A percentile compares a stretch with the other conserved stretches of the same genome.
These are phyloP conservation scores for Cinclus cinclus DNA, from an alignment of 2,113 vertebrate species.

Conservation along the genomic window DNA sequence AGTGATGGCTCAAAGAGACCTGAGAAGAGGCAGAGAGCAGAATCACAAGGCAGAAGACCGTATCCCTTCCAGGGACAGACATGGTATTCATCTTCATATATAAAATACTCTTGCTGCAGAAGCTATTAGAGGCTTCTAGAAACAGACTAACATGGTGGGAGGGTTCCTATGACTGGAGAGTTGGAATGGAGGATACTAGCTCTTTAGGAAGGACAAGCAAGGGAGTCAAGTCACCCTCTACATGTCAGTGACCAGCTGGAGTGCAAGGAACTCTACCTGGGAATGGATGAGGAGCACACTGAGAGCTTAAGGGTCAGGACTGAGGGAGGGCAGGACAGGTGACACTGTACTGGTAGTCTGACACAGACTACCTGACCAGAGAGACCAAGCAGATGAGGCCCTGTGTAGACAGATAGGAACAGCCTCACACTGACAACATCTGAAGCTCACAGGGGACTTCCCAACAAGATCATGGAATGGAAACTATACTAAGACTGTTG, in stretches of 20 bases:
- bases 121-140: not conserved
- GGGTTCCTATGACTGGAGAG: not conserved
- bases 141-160: not conserved
- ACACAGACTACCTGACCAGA: not conserved
- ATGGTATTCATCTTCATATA: not conserved
- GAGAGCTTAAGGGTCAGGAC: not conserved
- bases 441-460: not conserved
- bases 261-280: not conserved
- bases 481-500: not conserved
- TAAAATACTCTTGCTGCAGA: not conserved
- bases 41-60: not conserved
- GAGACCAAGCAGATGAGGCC: not conserved
- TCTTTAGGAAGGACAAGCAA: not conserved
- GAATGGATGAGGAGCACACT: not conserved
- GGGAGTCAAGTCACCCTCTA: not conserved
- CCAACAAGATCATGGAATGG: not conserved
- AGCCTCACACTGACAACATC: not conserved
- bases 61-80: not conserved
- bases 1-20: not conserved
- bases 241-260: not conserved
- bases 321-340: not conserved
- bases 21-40: not conserved
- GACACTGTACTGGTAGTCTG: not conserved
- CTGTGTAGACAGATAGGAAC: not conserved
- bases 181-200: not conserved